Evolutionary conservation across 1,140 invertebrate genomes (phyloP).

Genomic region (Drosophila chauvacae): DNA sequence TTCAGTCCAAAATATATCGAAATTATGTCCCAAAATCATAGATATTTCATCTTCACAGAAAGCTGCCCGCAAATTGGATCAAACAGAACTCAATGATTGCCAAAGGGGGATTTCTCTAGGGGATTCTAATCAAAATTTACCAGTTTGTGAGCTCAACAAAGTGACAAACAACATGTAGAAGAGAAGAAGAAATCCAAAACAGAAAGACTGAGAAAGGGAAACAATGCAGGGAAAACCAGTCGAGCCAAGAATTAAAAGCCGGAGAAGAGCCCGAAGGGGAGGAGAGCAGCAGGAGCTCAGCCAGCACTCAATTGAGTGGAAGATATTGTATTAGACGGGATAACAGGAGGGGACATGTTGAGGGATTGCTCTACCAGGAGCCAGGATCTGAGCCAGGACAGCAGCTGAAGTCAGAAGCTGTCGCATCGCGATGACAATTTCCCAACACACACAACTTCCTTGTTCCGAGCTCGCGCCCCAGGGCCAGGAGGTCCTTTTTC

Average conservation of each 20-base stretch:
- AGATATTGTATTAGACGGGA: conserved; percentile 43
- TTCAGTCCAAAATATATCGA: background rate
- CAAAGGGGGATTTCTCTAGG: no score
- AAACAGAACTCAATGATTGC: background rate
- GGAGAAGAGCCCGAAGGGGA: background rate
- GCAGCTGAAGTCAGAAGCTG: conserved; percentile 3
- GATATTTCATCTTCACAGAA: no score
- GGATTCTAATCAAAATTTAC: background rate
- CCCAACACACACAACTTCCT: conserved; percentile 5
- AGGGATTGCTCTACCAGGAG: background rate
- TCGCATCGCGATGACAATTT: conserved; percentile 15
- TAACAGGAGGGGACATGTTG: conserved; percentile 22
- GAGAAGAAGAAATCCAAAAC: background rate
- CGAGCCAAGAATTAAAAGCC: background rate
- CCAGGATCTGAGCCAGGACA: conserved; percentile 1
- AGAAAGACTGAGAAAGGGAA: background rate
- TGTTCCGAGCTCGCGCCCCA: background rate
- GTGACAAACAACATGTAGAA: background rate
- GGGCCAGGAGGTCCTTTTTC: conserved; percentile 37
- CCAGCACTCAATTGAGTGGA: conserved; percentile 32
- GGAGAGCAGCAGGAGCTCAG: background rate
- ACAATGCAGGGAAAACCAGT: background rate
- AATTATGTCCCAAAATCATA: background rate
- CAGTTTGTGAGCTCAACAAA: background rate
- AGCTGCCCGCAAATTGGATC: no score